phyloP scores from a whole-genome alignment of 2,797 vertebrate species.

The Hippoglossus hippoglossus region DNA sequence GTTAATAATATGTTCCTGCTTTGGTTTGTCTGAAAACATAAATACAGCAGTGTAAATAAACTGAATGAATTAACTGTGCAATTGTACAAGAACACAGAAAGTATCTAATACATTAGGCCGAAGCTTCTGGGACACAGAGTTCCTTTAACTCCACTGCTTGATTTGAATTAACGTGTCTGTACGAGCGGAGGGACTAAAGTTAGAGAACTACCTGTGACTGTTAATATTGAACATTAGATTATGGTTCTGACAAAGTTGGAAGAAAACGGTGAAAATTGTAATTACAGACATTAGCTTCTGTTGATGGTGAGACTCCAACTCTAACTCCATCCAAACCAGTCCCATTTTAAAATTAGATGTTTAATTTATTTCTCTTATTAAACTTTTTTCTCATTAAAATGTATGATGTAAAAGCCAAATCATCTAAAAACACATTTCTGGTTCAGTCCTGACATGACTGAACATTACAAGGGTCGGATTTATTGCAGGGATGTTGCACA shows the following conservation, averaged over 20 bases:
- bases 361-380: too few relatives aligned
- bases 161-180: constrained; percentile 52
- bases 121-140: constrained; percentile 21
- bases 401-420: too few relatives aligned
- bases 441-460: too few relatives aligned
- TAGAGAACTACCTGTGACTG: constrained; percentile 38
- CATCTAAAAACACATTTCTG: too few relatives aligned
- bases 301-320: not conserved
- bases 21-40: constrained; percentile 45
- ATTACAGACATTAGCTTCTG: constrained; percentile 33
- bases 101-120: constrained; percentile 2
- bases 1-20: constrained; percentile 62
- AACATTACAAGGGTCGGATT: too few relatives aligned
- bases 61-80: constrained; percentile 3
- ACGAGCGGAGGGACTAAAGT: constrained; percentile 36
- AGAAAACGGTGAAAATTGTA: too few relatives aligned
- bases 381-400: too few relatives aligned
- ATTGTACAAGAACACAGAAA: not conserved
- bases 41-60: too few relatives aligned
- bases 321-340: not conserved
- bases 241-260: not conserved
- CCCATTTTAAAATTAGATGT: too few relatives aligned
- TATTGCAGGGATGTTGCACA: too few relatives aligned
- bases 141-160: not conserved
- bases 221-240: constrained; percentile 38